Evolutionary conservation across 2,113 vertebrate genomes (phyloP).

Genomic region (Polyodon spathula): DNA sequence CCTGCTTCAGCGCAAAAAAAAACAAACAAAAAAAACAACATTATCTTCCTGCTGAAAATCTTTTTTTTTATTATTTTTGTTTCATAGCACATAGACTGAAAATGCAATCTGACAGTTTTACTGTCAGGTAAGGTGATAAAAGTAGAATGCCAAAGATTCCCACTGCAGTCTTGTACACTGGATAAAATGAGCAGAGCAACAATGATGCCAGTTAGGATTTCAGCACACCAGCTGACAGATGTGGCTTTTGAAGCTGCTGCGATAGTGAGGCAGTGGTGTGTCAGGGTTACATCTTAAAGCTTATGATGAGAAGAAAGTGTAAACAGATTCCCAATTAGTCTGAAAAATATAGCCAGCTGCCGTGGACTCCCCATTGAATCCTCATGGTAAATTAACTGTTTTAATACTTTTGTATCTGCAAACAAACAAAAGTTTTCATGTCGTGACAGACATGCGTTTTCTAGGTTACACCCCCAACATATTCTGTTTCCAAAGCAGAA

Average conservation of each 20-base stretch:
- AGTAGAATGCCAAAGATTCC: not conserved
- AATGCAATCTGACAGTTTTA: conserved; percentile 5
- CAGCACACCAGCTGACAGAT: conserved; percentile 10
- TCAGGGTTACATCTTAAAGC: conserved; percentile 6
- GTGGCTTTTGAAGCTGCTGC: conserved; percentile 7
- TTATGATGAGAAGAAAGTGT: not conserved
- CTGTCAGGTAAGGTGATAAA: conserved; percentile 6
- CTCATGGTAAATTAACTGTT: not conserved
- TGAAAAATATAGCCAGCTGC: not conserved
- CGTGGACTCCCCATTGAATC: not conserved
- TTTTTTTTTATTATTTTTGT: not conserved
- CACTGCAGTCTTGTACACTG: not conserved
- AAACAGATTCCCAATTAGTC: conserved; percentile 1
- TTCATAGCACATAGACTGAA: not conserved
- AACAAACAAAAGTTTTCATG: not conserved
- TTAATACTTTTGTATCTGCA: not conserved
- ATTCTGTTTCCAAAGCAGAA: no score
- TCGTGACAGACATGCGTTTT: not conserved
- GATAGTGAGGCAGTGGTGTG: conserved; percentile 2
- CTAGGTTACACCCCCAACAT: no score
- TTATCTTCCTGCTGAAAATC: conserved; percentile 1
- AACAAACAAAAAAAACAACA: not conserved
- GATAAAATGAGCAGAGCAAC: conserved; percentile 1
- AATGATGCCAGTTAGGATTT: conserved; percentile 5
- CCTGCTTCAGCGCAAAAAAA: not conserved